A percentile compares a stretch with the other conserved stretches of the same genome.
Evolutionary conservation across 2,888 invertebrate species (phyloP).

Genomic region (Dilophus febrilis): DNA sequence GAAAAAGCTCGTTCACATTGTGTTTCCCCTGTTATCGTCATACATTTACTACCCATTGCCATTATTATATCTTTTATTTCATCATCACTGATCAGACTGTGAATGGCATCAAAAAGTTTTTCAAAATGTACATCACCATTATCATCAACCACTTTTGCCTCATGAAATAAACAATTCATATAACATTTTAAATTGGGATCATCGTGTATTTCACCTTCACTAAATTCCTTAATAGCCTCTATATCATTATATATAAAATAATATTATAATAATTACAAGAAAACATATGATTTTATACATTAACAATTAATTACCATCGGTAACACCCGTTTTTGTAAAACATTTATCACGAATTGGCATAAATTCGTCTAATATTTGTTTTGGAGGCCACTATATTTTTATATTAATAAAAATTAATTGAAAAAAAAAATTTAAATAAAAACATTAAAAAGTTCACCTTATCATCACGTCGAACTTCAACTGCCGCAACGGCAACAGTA

Average conservation of each 20-base stretch:
- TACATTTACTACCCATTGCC: slow-evolving; percentile 18
- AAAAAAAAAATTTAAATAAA: no score
- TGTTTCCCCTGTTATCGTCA: slow-evolving; percentile 17
- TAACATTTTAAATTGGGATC: slow-evolving; percentile 20
- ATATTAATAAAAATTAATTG: no score
- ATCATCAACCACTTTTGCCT: slow-evolving; percentile 14
- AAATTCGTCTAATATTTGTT: neutral
- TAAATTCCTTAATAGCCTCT: slow-evolving; percentile 19
- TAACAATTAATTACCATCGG: neutral
- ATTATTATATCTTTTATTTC: slow-evolving; percentile 9
- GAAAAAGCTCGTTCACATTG: slow-evolving; percentile 20
- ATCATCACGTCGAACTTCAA: no score
- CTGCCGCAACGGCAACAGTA: no score
- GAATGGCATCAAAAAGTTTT: slow-evolving; percentile 15
- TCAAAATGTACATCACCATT: slow-evolving; percentile 19
- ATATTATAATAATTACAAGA: no score
- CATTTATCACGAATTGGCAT: neutral
- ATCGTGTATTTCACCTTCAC: slow-evolving; percentile 19
- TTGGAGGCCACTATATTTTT: neutral
- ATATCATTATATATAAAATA: neutral
- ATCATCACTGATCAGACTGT: slow-evolving; percentile 13
- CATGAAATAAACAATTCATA: slow-evolving; percentile 21
- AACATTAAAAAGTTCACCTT: no score
- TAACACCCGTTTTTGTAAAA: neutral
- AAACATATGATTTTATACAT: no score